Conservation (phyloP, 2,888 invertebrate genomes). For the Glyphotaelius pellucidus region DNA sequence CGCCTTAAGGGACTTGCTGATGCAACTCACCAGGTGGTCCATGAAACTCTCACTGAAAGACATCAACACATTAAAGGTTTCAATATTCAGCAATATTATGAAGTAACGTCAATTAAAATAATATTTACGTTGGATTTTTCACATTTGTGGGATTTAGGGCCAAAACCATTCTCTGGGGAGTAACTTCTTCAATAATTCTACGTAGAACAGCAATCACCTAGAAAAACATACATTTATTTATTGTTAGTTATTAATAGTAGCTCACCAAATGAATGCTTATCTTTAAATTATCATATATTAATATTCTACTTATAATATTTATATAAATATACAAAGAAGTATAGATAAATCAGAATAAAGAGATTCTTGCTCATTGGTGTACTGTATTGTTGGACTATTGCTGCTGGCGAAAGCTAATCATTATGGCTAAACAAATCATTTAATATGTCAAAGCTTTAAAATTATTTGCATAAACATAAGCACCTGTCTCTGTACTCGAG, state of each 20-base stretch:
- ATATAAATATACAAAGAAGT: not conserved
- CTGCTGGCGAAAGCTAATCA: too few species aligned
- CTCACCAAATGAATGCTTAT: too few species aligned
- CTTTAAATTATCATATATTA: too few species aligned
- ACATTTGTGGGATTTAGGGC: constrained; percentile 15
- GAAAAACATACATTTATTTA: constrained; percentile 58
- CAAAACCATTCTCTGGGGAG: constrained; percentile 85
- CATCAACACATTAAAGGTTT: not conserved
- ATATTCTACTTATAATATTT: too few species aligned
- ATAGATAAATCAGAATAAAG: too few species aligned
- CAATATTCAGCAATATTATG: not conserved
- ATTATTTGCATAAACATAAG: not conserved
- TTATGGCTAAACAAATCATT: too few species aligned
- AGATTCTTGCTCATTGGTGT: too few species aligned
- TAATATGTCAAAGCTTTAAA: not conserved
- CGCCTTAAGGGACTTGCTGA: constrained; percentile 93
- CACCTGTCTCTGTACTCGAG: constrained; percentile 95
- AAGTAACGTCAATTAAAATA: not conserved
- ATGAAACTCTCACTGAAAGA: constrained; percentile 84
- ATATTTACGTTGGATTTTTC: constrained; percentile 9
- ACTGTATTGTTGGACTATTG: not conserved
- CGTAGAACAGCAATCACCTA: constrained; percentile 90
- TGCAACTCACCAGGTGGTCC: constrained; percentile 93
- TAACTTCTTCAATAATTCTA: constrained; percentile 92
- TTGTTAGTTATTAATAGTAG: not conserved